A percentile compares a stretch with the other conserved stretches of the same genome.
Conservation (phyloP, 2,113 vertebrate species). For the Oxygymnocypris stewartii region DNA sequence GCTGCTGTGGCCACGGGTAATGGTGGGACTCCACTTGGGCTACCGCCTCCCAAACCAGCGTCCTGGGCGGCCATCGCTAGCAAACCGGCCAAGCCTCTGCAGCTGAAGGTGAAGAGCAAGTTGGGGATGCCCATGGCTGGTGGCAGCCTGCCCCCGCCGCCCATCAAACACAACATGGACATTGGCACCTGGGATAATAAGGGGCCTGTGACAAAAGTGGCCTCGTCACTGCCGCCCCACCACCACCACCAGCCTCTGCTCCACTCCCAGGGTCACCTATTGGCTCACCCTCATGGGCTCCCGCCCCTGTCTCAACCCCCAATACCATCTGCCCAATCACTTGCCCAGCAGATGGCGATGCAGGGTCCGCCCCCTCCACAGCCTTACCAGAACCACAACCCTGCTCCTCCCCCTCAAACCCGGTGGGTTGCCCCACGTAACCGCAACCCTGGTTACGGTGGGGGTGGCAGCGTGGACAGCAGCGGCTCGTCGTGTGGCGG, state of each 20-base stretch:
- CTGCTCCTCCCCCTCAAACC: conserved; percentile 79
- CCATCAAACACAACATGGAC: conserved; percentile 98
- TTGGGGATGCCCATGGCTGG: conserved; percentile 79
- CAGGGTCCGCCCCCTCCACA: conserved; percentile 78
- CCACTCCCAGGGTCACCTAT: conserved; percentile 68
- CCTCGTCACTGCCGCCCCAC: conserved; percentile 72
- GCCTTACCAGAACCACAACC: conserved; percentile 81
- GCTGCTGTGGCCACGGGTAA: conserved; percentile 78
- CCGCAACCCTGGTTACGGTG: conserved; percentile 83
- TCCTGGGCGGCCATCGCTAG: conserved; percentile 98
- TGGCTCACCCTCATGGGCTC: conserved; percentile 65
- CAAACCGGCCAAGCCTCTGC: conserved; percentile 94
- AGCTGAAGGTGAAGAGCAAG: conserved; percentile 91
- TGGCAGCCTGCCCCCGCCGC: conserved; percentile 82
- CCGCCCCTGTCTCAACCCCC: conserved; percentile 57
- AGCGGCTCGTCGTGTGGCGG: conserved; percentile 70
- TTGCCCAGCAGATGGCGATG: conserved; percentile 80
- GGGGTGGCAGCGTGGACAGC: conserved; percentile 78
- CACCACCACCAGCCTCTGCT: conserved; percentile 70
- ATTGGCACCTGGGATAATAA: conserved; percentile 98
- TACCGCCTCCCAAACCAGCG: conserved; percentile 89
- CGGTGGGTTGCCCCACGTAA: conserved; percentile 94
- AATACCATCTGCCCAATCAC: conserved; percentile 65
- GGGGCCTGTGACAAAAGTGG: conserved; percentile 82
- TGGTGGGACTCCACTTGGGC: conserved; percentile 81